Percentiles rank a stretch among this genome's conserved stretches.
phyloP scores from a whole-genome alignment of 2,888 invertebrate species.

The Drosophila stalkeri region DNA sequence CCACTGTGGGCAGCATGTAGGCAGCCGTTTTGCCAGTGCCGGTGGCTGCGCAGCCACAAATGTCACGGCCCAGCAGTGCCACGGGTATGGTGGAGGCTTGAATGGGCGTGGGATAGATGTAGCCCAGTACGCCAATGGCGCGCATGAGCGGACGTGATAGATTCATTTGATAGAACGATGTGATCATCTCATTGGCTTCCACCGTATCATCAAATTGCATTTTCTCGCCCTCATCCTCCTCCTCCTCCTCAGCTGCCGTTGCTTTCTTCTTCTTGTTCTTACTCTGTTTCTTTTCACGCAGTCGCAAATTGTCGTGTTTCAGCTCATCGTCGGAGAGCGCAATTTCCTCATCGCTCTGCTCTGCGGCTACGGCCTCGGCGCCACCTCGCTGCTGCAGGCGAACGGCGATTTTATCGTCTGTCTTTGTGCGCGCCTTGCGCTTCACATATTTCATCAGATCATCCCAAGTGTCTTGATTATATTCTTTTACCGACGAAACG shows the following conservation, averaged over 20 bases:
- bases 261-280: conserved; percentile 86
- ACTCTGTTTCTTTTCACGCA: conserved; percentile 88
- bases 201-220: conserved; percentile 88
- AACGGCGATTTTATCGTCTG: conserved; percentile 93
- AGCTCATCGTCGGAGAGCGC: conserved; percentile 92
- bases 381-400: conserved; percentile 86
- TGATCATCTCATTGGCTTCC: conserved; percentile 88
- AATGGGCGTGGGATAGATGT: conserved; percentile 97
- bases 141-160: conserved; percentile 96
- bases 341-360: conserved; percentile 86
- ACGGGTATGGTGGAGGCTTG: conserved; percentile 98
- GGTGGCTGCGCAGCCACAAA: conserved; percentile 99
- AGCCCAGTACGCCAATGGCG: conserved; percentile 94
- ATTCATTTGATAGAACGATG: conserved; percentile 97
- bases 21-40: conserved; percentile 99
- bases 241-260: conserved; percentile 85
- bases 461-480: conserved; percentile 93
- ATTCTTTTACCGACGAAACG: conserved; percentile 91
- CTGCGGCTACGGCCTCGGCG: conserved; percentile 86
- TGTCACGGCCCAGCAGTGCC: conserved; percentile 95
- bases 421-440: conserved; percentile 91
- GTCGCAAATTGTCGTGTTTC: conserved; percentile 89
- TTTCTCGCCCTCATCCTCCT: conserved; percentile 86
- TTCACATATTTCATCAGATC: conserved; percentile 92
- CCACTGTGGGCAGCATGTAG: conserved; percentile 98